A percentile compares a stretch with the other conserved stretches of the same genome.
These are phyloP conservation scores for Chorisops tibialis DNA, from an alignment of 2,888 invertebrate species.

Conservation along the genomic window DNA sequence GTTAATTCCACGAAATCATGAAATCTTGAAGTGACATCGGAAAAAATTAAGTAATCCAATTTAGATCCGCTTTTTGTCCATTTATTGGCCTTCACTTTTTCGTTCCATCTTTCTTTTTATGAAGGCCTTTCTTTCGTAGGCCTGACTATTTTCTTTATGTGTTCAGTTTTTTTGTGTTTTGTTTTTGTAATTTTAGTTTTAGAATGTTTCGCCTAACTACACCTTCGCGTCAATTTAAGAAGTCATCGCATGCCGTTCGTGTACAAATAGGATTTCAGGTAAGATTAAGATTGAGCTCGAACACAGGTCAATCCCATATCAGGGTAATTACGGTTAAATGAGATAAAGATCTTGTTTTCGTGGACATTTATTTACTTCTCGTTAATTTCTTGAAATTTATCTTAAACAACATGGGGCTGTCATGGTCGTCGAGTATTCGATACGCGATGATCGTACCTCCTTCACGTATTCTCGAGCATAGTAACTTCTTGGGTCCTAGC, in stretches of 20 bases:
- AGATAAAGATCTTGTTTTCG: conserved; percentile 53
- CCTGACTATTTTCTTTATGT: no score
- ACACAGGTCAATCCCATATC: conserved; percentile 53
- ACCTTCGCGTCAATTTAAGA: neutral
- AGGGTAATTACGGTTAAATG: conserved; percentile 54
- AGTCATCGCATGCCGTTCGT: conserved; percentile 12
- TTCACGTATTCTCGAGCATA: neutral
- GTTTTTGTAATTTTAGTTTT: neutral
- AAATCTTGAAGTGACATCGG: conserved; percentile 11
- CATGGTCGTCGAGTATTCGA: neutral
- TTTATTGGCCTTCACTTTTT: neutral
- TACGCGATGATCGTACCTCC: neutral
- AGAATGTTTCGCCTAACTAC: neutral
- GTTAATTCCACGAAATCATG: conserved; percentile 7
- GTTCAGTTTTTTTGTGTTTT: neutral
- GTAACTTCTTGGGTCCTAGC: conserved; percentile 1
- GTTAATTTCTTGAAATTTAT: conserved; percentile 54
- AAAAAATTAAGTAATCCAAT: conserved; percentile 28
- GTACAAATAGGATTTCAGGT: conserved; percentile 24
- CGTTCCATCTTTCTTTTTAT: neutral
- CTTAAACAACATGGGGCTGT: conserved; percentile 32
- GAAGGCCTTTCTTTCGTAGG: conserved; percentile 10
- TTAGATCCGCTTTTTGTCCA: conserved; percentile 13
- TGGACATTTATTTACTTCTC: conserved; percentile 54
- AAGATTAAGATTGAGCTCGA: conserved; percentile 25